A percentile compares a stretch with the other conserved stretches of the same genome.
Conservation (phyloP, 2,888 invertebrate genomes). For the Callyntrura guangdongensis region DNA sequence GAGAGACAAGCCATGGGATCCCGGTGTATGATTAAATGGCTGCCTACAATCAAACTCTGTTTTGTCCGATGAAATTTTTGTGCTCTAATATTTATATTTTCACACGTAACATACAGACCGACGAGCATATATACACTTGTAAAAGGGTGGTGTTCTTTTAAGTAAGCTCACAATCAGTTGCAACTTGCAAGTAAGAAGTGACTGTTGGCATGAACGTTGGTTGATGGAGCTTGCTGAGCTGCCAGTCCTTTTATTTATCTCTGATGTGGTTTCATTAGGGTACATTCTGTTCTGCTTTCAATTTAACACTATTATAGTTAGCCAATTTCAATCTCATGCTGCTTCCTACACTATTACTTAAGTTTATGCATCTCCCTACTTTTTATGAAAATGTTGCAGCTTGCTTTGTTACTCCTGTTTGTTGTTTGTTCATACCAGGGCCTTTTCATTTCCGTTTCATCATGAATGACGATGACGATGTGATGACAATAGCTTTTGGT, state of each 20-base stretch:
- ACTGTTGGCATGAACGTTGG: neutral
- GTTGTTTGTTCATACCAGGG: constrained; percentile 16
- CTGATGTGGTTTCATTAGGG: constrained; percentile 77
- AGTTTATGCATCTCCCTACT: neutral
- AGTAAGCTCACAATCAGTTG: constrained; percentile 3
- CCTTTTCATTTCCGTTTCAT: constrained; percentile 67
- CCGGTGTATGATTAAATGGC: constrained; percentile 61
- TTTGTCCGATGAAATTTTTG: constrained; percentile 5
- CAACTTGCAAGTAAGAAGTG: neutral
- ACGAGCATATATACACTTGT: no score
- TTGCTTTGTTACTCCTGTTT: neutral
- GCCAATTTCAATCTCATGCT: constrained; percentile 64
- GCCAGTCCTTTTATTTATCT: constrained; percentile 66
- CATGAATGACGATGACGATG: constrained; percentile 50
- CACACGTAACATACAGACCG: neutral
- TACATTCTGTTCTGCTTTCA: constrained; percentile 75
- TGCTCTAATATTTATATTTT: constrained; percentile 15
- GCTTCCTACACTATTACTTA: constrained; percentile 2
- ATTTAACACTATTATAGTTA: constrained; percentile 75
- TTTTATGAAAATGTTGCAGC: neutral
- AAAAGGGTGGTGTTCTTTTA: constrained; percentile 33
- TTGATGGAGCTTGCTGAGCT: neutral
- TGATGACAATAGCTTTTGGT: neutral
- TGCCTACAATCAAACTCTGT: constrained; percentile 23
- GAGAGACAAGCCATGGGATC: constrained; percentile 51